Evolutionary conservation across 1,140 invertebrate species (phyloP).

Genomic region (Tigriopus japonicus): DNA sequence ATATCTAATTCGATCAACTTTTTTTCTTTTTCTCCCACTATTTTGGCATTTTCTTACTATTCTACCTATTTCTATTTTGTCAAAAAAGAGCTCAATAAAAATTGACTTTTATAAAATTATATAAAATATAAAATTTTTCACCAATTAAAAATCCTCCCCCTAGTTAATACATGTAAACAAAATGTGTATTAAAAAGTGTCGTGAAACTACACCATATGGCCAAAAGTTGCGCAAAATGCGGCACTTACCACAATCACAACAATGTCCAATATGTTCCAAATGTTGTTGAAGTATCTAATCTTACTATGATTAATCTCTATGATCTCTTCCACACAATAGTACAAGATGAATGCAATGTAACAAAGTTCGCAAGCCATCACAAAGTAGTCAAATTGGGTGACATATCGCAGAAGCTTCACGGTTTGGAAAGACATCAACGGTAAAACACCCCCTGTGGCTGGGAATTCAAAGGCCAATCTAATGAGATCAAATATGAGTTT

Average conservation of each 20-base stretch:
- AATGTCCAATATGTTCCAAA: constrained; percentile 47
- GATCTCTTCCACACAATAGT: constrained; percentile 44
- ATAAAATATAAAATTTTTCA: too few relatives aligned
- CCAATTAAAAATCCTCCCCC: too few relatives aligned
- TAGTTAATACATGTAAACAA: too few relatives aligned
- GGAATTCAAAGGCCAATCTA: constrained; percentile 30
- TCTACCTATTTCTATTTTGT: too few relatives aligned
- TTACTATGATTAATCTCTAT: constrained; percentile 38
- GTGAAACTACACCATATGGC: too few relatives aligned
- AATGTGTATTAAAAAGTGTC: too few relatives aligned
- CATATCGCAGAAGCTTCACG: constrained; percentile 40
- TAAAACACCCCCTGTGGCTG: constrained; percentile 45
- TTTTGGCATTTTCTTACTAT: too few relatives aligned
- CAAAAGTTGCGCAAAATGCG: too few relatives aligned
- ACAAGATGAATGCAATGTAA: constrained; percentile 39
- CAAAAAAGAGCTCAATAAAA: too few relatives aligned
- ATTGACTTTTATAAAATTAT: too few relatives aligned
- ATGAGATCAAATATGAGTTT: neutral
- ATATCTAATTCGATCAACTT: too few relatives aligned
- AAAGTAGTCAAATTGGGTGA: constrained; percentile 33
- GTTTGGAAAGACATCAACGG: constrained; percentile 36
- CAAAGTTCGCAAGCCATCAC: constrained; percentile 38
- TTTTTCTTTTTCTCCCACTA: too few relatives aligned
- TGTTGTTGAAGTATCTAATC: constrained; percentile 35
- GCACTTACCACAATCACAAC: constrained; percentile 31